phyloP scores from a whole-genome alignment of 2,113 vertebrate genomes.

The Sclerurus mexicanus region DNA sequence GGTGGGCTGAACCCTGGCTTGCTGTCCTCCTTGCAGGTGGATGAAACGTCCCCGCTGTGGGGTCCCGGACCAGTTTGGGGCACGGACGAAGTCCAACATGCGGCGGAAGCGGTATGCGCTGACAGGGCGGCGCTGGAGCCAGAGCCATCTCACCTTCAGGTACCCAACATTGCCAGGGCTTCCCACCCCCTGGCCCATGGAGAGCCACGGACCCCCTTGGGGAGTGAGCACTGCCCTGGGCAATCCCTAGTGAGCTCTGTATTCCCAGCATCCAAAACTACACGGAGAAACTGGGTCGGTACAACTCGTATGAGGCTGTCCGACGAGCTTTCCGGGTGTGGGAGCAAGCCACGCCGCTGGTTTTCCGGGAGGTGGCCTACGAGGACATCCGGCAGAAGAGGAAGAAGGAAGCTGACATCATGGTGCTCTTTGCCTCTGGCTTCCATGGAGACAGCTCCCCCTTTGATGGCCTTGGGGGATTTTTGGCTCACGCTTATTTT shows the following conservation, averaged over 20 bases:
- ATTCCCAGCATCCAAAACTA: slow-evolving; percentile 87
- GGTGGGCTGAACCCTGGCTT: background rate
- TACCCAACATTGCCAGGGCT: background rate
- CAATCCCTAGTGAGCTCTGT: background rate
- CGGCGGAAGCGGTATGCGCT: slow-evolving; percentile 86
- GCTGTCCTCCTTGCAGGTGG: slow-evolving; percentile 72
- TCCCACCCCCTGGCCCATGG: background rate
- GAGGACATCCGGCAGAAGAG: slow-evolving; percentile 83
- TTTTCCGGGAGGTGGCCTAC: slow-evolving; percentile 84
- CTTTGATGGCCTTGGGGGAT: slow-evolving; percentile 92
- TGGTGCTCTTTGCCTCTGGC: slow-evolving; percentile 93
- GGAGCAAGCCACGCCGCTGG: slow-evolving; percentile 85
- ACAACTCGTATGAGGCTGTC: slow-evolving; percentile 76
- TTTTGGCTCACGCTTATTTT: slow-evolving; percentile 94
- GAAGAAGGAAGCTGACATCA: slow-evolving; percentile 88
- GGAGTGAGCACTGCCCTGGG: background rate
- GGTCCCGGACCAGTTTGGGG: slow-evolving; percentile 84
- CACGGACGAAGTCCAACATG: slow-evolving; percentile 68
- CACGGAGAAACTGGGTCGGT: slow-evolving; percentile 86
- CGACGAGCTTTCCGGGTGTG: slow-evolving; percentile 87
- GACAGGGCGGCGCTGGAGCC: slow-evolving; percentile 88
- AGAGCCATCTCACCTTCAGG: slow-evolving; percentile 89
- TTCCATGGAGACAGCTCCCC: slow-evolving; percentile 97
- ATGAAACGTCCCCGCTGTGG: slow-evolving; percentile 93
- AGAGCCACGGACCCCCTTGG: background rate